Conservation (phyloP, 2,113 vertebrate genomes). For the Carlito syrichta region DNA sequence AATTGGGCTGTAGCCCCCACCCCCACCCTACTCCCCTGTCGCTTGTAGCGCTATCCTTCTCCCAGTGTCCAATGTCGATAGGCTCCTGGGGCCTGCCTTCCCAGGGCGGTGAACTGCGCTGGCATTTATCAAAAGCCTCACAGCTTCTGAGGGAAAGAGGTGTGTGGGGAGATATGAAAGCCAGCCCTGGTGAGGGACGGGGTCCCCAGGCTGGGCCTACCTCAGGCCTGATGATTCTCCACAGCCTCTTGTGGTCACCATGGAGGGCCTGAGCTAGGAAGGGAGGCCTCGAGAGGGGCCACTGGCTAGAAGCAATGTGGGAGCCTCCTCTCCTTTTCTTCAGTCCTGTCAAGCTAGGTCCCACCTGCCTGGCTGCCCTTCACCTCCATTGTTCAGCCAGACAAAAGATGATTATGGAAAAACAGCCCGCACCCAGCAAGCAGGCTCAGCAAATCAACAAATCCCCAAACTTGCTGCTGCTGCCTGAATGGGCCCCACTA, state of each 20-base stretch:
- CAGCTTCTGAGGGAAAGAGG: constrained; percentile 55
- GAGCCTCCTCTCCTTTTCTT: not conserved
- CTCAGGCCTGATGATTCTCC: not conserved
- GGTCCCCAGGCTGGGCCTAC: not conserved
- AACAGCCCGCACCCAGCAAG: constrained; percentile 17
- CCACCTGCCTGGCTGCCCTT: constrained; percentile 48
- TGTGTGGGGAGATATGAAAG: constrained; percentile 37
- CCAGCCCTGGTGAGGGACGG: not conserved
- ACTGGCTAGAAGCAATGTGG: not conserved
- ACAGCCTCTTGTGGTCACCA: not conserved
- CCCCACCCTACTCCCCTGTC: constrained; percentile 18
- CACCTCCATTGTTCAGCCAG: constrained; percentile 55
- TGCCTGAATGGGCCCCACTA: not conserved
- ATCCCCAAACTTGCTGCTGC: not conserved
- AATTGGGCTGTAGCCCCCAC: constrained; percentile 41
- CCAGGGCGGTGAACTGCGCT: not conserved
- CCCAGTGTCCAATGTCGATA: constrained; percentile 51
- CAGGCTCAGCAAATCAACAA: constrained; percentile 25
- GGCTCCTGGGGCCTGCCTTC: constrained; percentile 52
- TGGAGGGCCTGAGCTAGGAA: not conserved
- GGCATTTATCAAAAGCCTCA: constrained; percentile 61
- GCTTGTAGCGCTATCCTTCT: constrained; percentile 53
- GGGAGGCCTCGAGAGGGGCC: not conserved
- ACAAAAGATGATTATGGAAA: constrained; percentile 61
- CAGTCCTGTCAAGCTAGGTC: not conserved